Evolutionary conservation across 2,888 invertebrate species (phyloP), one percentile per base, ranked within the genome.

Genomic region (Drosophila ustulata): DNA sequence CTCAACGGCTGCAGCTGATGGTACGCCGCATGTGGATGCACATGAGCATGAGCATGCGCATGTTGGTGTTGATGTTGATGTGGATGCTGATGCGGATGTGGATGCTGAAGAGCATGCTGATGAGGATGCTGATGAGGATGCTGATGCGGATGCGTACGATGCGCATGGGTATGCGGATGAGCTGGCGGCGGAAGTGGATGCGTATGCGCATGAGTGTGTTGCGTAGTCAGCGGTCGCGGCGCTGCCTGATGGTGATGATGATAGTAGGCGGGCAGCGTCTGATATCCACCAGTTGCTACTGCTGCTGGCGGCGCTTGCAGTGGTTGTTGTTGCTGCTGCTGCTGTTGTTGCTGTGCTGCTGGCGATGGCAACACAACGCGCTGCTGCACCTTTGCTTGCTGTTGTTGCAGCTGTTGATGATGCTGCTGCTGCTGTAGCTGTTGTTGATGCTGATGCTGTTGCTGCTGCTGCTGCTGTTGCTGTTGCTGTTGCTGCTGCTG

Each of bases 1-100:
- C 90, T 80, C 51, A 87, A 57, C 57, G 87, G 67, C 34, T 78
- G 90, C 71, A 81, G 52, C 43, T 81, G 81, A n/a, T 72, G 70
- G 37, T 75, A 79, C 6, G 59, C 57, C 47, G 73, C 39, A 53
- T 85, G 79, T 11, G 64, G 61, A 7, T 66, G 77, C 4, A 50
- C 25, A 4, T 76, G 83, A 26, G 43, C 6, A 23, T 78, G 66
- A 6, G 62, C 18, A 43, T 83, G 78, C 5, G 47, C 9, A 1
- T 71, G 77, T 1, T 52, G 62, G n/a, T 78, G 75, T 3, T 59
- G 34, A 26, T 75, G 73, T 4, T 50, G 23, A 39, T 75, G 80
- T 3, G 50, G 72, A 26, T 76, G 63, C n/a, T 58, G 49, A 46
- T 78, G 78, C 7, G 34, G 64, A 46, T 82, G 76, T 13, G 53